Conservation (phyloP, 2,113 vertebrate genomes). For the Larimichthys crocea region DNA sequence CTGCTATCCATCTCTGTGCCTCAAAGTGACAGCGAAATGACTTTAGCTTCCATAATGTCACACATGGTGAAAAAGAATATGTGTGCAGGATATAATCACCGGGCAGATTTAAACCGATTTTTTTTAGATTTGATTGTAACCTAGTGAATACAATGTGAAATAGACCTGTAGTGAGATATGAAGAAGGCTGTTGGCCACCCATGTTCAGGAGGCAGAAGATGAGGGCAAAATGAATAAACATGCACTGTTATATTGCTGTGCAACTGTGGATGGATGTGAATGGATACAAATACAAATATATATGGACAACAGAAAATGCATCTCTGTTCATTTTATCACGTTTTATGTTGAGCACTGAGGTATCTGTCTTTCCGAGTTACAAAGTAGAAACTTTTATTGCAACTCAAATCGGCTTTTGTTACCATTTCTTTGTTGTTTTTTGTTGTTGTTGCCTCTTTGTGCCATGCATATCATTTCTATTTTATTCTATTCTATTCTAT, state of each 20-base stretch:
- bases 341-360: not conserved
- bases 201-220: not conserved
- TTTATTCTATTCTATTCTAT: too few species aligned
- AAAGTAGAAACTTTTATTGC: too few species aligned
- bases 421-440: not conserved
- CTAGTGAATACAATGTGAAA: not conserved
- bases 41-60: not conserved
- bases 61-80: not conserved
- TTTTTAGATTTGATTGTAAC: not conserved
- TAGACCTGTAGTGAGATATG: not conserved
- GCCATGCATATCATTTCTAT: too few species aligned
- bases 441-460: too few species aligned
- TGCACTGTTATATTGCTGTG: not conserved
- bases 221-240: not conserved
- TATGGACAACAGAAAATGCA: not conserved
- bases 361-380: not conserved
- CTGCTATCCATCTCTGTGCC: not conserved
- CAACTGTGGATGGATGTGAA: not conserved
- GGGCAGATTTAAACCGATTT: not conserved
- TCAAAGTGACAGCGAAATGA: not conserved
- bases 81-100: too few species aligned
- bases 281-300: not conserved
- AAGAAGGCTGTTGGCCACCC: not conserved
- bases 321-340: not conserved
- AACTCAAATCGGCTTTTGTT: too few species aligned